Evolutionary conservation across 2,888 invertebrate species (phyloP).

Genomic region (Schrankia costaestrigalis): DNA sequence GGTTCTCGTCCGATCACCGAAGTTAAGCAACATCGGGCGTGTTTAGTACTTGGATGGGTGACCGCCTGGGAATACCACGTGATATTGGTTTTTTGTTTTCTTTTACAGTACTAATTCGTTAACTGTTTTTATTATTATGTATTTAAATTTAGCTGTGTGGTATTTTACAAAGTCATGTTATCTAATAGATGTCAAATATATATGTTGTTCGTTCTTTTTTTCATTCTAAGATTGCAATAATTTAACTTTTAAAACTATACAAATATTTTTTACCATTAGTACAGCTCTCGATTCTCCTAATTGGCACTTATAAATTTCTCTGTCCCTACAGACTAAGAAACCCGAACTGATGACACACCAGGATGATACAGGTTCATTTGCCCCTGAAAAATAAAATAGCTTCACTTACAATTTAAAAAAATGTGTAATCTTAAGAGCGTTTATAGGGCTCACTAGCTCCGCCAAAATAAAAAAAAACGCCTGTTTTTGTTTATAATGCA

Average conservation of each 20-base stretch:
- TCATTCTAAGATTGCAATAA: no score
- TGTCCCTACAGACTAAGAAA: slow-evolving; percentile 69
- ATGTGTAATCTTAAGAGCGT: no score
- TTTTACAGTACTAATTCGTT: no score
- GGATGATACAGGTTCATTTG: slow-evolving; percentile 67
- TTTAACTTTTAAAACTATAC: neutral
- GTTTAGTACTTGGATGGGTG: slow-evolving; percentile 70
- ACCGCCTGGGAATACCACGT: slow-evolving; percentile 65
- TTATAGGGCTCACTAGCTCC: no score
- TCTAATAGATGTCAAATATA: no score
- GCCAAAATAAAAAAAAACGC: no score
- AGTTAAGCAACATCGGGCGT: slow-evolving; percentile 73
- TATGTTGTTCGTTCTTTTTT: no score
- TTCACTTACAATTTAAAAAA: neutral
- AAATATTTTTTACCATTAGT: slow-evolving; percentile 59
- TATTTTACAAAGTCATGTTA: no score
- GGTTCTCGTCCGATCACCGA: slow-evolving; percentile 76
- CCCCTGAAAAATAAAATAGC: slow-evolving; percentile 47
- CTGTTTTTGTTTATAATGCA: no score
- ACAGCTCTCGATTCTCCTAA: slow-evolving; percentile 67
- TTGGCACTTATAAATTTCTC: slow-evolving; percentile 71
- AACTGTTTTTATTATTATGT: no score
- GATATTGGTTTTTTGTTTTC: slow-evolving; percentile 54
- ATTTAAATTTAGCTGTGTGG: no score
- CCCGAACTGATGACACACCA: slow-evolving; percentile 71